phyloP scores from a whole-genome alignment of 1,140 invertebrate genomes.

The Caenorhabditis tropicalis region DNA sequence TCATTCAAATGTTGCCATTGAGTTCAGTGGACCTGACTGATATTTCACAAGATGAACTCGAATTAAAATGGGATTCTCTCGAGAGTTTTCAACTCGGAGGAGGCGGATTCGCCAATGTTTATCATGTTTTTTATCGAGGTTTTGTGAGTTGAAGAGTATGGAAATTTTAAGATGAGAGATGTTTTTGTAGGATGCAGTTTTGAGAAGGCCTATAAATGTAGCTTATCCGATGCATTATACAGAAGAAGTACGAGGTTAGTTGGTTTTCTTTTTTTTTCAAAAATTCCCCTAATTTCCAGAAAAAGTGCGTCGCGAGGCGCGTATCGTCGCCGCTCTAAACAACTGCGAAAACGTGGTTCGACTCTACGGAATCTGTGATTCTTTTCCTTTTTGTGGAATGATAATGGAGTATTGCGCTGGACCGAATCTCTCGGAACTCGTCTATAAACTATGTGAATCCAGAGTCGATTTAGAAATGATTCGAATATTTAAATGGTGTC shows the following conservation, averaged over 20 bases:
- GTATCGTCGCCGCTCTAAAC: neutral
- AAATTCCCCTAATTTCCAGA: neutral
- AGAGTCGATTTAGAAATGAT: neutral
- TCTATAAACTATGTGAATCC: neutral
- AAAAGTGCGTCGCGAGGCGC: neutral
- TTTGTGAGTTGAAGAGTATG: neutral
- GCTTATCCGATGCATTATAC: neutral
- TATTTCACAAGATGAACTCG: neutral
- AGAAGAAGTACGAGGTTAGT: neutral
- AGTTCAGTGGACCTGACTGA: constrained; percentile 10
- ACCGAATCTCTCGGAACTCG: neutral
- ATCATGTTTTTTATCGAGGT: constrained; percentile 11
- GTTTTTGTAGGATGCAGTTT: neutral
- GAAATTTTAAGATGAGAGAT: neutral
- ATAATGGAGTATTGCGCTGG: constrained; percentile 24
- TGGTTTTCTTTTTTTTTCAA: neutral
- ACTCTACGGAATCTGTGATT: constrained; percentile 15
- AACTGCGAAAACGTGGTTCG: constrained; percentile 4
- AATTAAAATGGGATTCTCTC: neutral
- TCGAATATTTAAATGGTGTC: constrained; percentile 24
- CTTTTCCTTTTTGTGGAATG: neutral
- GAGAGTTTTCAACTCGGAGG: neutral
- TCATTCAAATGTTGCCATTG: neutral
- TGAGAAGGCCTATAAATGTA: neutral
- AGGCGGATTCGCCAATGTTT: neutral